Conservation (phyloP, 2,888 invertebrate genomes). For the Congeria kusceri region DNA sequence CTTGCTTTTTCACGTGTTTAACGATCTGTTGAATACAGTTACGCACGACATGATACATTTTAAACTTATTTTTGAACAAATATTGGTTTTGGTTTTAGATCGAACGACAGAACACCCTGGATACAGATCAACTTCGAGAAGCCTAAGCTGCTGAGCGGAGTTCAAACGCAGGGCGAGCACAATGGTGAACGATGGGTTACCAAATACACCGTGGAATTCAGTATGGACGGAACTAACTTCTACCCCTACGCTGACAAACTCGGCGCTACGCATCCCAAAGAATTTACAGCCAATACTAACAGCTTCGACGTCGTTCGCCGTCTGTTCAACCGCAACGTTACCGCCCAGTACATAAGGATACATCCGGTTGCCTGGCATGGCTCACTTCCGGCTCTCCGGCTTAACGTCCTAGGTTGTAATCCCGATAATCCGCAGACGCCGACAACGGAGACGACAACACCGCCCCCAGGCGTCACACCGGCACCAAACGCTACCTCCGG, state of each 20-base stretch:
- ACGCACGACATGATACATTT: too few relatives aligned
- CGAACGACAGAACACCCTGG: constrained; percentile 70
- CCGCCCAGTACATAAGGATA: constrained; percentile 73
- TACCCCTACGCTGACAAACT: constrained; percentile 70
- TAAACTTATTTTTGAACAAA: too few relatives aligned
- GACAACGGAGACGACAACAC: constrained; percentile 41
- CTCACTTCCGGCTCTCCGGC: constrained; percentile 65
- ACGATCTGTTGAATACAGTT: too few relatives aligned
- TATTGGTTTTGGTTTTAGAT: constrained; percentile 33
- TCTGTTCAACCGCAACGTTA: constrained; percentile 76
- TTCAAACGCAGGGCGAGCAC: constrained; percentile 75
- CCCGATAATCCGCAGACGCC: constrained; percentile 64
- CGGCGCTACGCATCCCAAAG: constrained; percentile 60
- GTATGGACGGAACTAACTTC: constrained; percentile 73
- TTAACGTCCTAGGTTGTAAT: constrained; percentile 76
- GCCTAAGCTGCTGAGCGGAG: constrained; percentile 74
- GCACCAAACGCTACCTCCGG: constrained; percentile 42
- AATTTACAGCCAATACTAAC: constrained; percentile 72
- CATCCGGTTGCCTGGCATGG: constrained; percentile 66
- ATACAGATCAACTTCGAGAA: constrained; percentile 74
- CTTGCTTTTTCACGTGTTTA: too few relatives aligned
- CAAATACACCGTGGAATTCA: constrained; percentile 68
- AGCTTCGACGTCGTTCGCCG: constrained; percentile 66
- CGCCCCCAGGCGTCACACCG: constrained; percentile 32
- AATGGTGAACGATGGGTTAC: constrained; percentile 69